Evolutionary conservation across 2,797 vertebrate species (phyloP).

Genomic region (Linurgus olivaceus): DNA sequence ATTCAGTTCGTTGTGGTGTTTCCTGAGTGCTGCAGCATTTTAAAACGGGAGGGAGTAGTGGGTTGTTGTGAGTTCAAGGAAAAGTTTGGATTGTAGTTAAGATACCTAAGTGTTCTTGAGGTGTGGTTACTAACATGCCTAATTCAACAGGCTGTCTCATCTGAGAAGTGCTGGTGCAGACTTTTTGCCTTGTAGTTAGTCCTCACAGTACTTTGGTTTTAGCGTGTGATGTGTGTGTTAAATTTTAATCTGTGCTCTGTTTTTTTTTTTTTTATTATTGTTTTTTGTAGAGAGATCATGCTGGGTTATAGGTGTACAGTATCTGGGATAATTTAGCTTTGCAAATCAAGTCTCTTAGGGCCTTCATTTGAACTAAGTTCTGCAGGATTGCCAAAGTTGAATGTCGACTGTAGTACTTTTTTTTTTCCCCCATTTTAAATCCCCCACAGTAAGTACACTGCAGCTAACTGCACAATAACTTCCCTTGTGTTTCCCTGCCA

Average conservation of each 20-base stretch:
- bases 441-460: not conserved
- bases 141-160: not conserved
- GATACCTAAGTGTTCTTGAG: not conserved
- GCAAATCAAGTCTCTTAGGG: not conserved
- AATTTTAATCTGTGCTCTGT: not conserved
- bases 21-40: not conserved
- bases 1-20: accelerated
- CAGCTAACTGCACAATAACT: not conserved
- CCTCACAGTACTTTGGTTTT: not conserved
- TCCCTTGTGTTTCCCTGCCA: not conserved
- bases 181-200: not conserved
- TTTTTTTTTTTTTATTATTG: not conserved
- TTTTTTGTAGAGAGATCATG: not conserved
- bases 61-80: not conserved
- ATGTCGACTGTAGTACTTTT: not conserved
- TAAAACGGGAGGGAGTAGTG: not conserved
- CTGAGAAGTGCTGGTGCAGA: not conserved
- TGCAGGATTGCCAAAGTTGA: not conserved
- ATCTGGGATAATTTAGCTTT: not conserved
- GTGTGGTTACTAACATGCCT: not conserved
- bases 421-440: not conserved
- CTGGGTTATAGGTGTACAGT: not conserved
- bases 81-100: not conserved
- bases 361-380: not conserved
- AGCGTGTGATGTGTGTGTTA: not conserved